Base-by-base conservation (phyloP, 2,113 vertebrate species). In the Gobius niger region DNA sequence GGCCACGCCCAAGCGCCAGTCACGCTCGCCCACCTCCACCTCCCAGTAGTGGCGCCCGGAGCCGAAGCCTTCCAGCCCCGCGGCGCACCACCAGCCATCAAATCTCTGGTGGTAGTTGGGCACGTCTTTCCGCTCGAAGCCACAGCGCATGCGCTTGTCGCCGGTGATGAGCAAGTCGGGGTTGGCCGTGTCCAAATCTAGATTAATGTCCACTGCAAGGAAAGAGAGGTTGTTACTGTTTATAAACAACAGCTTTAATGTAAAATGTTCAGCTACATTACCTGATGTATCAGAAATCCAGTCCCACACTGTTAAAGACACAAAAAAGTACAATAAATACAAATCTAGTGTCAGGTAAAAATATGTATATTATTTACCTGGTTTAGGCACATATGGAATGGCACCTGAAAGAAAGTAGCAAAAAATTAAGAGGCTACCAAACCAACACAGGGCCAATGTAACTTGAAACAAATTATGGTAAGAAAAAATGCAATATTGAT, bases 1-100 rank as follows among this genome's bases (percentile, higher is more conserved):
- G 85, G 94, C 96, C 84, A 98, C 94, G 0, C 97, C 97, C 0
- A 98, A 92, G n/a, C 95, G 93, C 96, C 96, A 98, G 79, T 96
- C 96, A 0, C 94, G 93, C n/a, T 95, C 83, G 0, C 96, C 90
- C 0, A 92, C 93, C 44, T 95, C 92, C 47, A 92, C 94, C 78
- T 95, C 93, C 95, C 95, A 96, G 85, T 90, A 95, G 42, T 87
- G 88, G 6, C 92, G 90, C 0, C 95, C 95, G 0, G 90, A 87
- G 47, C 54, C 9, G 7, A 94, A 94, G 50, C 89, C 82, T 49
- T 92, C 82, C 7, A 7, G n/a, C 18, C 92, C 94, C 1, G 93
- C 85, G 0, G 95, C 93, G 9, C 93, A 95, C 64, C 92, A 93
- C 89, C 82, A 86, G 19, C 91, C 91, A 7, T 94, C 89, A 4